These are phyloP conservation scores for Ammospiza maritima DNA, from an alignment of 2,797 vertebrate species.

Conservation along the genomic window DNA sequence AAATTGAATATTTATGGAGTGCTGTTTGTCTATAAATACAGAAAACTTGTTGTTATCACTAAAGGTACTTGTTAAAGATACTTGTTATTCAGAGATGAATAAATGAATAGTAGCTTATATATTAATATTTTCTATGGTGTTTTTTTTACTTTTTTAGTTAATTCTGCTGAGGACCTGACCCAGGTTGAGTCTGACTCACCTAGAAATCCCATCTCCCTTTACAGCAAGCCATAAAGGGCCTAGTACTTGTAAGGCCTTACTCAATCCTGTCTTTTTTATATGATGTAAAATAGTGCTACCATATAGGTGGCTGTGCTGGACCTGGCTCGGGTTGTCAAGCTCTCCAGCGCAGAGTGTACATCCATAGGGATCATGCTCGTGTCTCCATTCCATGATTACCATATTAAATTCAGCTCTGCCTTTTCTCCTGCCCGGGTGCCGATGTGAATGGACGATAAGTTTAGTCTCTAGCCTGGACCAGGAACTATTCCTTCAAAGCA, in stretches of 20 bases:
- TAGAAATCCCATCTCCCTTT: neutral
- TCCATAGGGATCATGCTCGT: rapidly evolving
- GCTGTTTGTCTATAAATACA: neutral
- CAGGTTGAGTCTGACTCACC: neutral
- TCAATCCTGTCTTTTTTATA: neutral
- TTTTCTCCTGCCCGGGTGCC: neutral
- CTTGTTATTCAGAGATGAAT: neutral
- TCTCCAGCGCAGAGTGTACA: neutral
- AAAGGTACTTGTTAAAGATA: neutral
- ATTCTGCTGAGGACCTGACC: neutral
- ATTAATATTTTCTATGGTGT: neutral
- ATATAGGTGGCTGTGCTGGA: neutral
- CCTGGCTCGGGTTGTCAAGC: neutral
- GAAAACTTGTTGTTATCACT: neutral
- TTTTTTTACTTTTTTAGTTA: too few species aligned
- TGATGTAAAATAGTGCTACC: too few species aligned
- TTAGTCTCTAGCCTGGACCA: neutral
- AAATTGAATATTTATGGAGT: neutral
- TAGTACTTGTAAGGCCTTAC: neutral
- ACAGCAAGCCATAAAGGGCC: neutral
- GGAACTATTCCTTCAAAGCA: neutral
- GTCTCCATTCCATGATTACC: neutral
- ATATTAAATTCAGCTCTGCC: neutral
- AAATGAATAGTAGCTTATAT: neutral
- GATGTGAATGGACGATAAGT: neutral